Conservation (phyloP, 1,140 invertebrate species). For the Temnothorax nylanderi region DNA sequence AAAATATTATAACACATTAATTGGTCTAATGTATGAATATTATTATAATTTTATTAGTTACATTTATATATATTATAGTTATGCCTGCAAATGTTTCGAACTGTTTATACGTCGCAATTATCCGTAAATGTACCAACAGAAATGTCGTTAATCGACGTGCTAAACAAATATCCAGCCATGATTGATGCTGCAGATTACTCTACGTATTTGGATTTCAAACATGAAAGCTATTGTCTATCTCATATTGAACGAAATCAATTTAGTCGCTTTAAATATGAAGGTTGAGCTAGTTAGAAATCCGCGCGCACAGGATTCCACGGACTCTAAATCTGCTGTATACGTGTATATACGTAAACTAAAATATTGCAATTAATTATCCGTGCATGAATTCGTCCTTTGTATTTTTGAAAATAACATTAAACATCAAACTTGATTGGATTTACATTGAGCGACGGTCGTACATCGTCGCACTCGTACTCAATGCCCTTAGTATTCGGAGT, state of each 20-base stretch:
- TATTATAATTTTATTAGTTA: neutral
- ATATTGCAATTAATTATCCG: slow-evolving; percentile 7
- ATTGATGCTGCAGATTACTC: slow-evolving; percentile 5
- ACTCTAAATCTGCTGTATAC: neutral
- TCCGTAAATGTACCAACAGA: slow-evolving; percentile 12
- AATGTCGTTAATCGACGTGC: neutral
- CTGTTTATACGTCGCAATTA: slow-evolving; percentile 14
- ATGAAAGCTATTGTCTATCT: slow-evolving; percentile 1
- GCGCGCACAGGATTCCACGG: neutral
- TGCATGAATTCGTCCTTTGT: neutral
- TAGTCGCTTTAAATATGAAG: neutral
- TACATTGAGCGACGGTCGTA: neutral
- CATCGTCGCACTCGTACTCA: neutral
- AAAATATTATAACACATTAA: neutral
- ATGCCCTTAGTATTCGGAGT: neutral
- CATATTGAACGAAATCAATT: neutral
- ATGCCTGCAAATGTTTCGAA: neutral
- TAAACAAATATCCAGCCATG: slow-evolving; percentile 13
- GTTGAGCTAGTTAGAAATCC: neutral
- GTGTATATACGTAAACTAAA: neutral
- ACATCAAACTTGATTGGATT: neutral
- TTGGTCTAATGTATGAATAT: neutral
- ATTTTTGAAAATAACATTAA: neutral
- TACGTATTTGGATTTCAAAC: slow-evolving; percentile 36
- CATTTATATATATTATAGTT: neutral